A percentile compares a stretch with the other conserved stretches of the same genome.
Conservation (phyloP, 92 coral and sea anemone genomes). For the Ricordea florida region DNA sequence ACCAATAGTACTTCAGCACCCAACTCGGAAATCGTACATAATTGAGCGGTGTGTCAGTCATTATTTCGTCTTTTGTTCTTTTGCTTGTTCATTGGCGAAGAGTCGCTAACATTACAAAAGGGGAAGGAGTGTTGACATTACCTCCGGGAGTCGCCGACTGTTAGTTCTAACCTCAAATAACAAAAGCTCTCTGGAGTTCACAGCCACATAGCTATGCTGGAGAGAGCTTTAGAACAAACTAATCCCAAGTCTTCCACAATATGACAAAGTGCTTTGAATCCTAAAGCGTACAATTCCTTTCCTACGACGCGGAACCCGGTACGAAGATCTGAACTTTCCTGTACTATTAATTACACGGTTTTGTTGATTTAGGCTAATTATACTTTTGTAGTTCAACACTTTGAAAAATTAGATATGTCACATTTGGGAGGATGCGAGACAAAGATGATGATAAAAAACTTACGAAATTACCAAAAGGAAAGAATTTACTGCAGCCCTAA, state of each 20-base stretch:
- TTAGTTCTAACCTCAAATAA: conserved; percentile 63
- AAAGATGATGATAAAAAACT: conserved; percentile 28
- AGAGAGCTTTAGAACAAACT: conserved; percentile 1
- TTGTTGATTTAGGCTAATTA: conserved; percentile 67
- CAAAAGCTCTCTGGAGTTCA: conserved; percentile 62
- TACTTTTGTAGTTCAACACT: conserved; percentile 57
- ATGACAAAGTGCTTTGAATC: conserved; percentile 5
- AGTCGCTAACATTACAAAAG: conserved; percentile 23
- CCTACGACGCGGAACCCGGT: no score
- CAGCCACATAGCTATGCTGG: conserved; percentile 44
- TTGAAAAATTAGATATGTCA: conserved; percentile 49
- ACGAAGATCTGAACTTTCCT: background rate
- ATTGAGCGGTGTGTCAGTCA: conserved; percentile 73
- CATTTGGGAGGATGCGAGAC: conserved; percentile 28
- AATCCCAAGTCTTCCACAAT: background rate
- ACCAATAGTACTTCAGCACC: conserved; percentile 61
- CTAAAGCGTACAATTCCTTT: conserved; percentile 3
- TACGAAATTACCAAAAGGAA: background rate
- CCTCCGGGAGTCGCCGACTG: conserved; percentile 61
- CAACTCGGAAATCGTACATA: conserved; percentile 76
- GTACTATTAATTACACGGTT: conserved; percentile 45
- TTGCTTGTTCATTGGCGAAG: conserved; percentile 60
- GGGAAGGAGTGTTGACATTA: conserved; percentile 50
- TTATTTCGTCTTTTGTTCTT: conserved; percentile 51
- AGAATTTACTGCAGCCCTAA: background rate